These are phyloP conservation scores for Kryptopterus vitreolus DNA, from an alignment of 2,797 vertebrate species.

Conservation along the genomic window DNA sequence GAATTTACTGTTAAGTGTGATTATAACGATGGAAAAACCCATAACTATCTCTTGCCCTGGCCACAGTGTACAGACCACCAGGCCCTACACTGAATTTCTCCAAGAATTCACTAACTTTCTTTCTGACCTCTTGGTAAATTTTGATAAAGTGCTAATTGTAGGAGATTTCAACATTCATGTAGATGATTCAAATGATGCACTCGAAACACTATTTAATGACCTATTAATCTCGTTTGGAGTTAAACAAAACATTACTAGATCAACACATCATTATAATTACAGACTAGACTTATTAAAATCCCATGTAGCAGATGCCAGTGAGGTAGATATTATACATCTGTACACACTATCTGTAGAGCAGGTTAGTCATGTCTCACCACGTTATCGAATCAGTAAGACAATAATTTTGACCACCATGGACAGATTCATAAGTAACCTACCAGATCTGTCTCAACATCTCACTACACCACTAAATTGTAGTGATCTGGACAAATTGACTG, in stretches of 20 bases:
- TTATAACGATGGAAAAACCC: too few relatives aligned
- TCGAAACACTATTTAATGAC: not conserved
- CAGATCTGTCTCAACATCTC: not conserved
- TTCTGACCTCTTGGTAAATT: not conserved
- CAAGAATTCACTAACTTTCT: not conserved
- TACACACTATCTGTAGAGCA: not conserved
- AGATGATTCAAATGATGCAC: not conserved
- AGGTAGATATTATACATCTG: not conserved
- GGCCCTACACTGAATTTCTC: not conserved
- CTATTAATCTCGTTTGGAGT: not conserved
- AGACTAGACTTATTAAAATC: not conserved
- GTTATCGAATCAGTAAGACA: not conserved
- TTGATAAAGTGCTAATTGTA: not conserved
- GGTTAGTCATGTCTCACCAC: too few relatives aligned
- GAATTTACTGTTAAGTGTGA: too few relatives aligned
- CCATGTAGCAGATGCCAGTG: not conserved
- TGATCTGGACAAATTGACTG: not conserved
- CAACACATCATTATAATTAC: not conserved
- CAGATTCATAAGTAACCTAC: constrained; percentile 10
- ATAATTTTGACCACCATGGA: not conserved
- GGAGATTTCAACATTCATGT: not conserved
- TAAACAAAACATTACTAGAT: not conserved
- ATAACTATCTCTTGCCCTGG: not conserved
- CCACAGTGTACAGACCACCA: not conserved
- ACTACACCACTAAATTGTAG: not conserved